These are phyloP conservation scores for Nannoperca australis DNA, from an alignment of 2,797 vertebrate species.

Conservation along the genomic window DNA sequence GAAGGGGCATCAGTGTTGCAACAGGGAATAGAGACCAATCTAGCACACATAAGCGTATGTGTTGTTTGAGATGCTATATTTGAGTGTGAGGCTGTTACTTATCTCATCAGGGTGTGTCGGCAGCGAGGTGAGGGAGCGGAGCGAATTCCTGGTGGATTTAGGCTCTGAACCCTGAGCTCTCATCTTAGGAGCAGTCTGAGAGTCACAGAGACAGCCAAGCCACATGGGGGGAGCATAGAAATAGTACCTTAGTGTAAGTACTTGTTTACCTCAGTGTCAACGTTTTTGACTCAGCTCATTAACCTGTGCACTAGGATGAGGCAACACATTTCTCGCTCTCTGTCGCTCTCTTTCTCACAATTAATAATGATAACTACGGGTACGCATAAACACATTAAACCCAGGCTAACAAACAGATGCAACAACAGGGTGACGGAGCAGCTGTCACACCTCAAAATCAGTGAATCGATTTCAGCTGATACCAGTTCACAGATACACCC, in stretches of 20 bases:
- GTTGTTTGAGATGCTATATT: conserved; percentile 83
- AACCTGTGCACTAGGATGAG: conserved; percentile 73
- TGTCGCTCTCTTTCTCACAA: conserved; percentile 60
- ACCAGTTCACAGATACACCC: conserved; percentile 71
- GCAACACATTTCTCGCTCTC: conserved; percentile 43
- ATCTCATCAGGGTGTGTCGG: conserved; percentile 75
- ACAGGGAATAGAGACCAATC: conserved; percentile 71
- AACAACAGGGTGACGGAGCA: conserved; percentile 38
- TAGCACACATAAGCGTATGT: conserved; percentile 62
- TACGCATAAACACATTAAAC: conserved; percentile 47
- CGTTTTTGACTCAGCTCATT: conserved; percentile 82
- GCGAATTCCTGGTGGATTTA: conserved; percentile 66
- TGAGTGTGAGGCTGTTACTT: conserved; percentile 72
- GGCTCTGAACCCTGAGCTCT: conserved; percentile 62
- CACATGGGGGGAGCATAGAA: conserved; percentile 59
- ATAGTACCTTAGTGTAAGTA: conserved; percentile 66
- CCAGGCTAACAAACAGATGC: conserved; percentile 62
- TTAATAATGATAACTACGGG: conserved; percentile 69
- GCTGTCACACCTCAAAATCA: conserved; percentile 64
- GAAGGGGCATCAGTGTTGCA: conserved; percentile 52
- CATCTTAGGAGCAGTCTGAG: conserved; percentile 56
- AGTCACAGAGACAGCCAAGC: conserved; percentile 49
- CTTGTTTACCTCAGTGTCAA: conserved; percentile 85
- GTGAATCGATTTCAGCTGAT: conserved; percentile 74
- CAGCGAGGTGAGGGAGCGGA: conserved; percentile 64